Percentiles rank a stretch among this genome's conserved stretches.
Evolutionary conservation across 2,113 vertebrate genomes (phyloP).

Genomic region (Oreotragus oreotragus): DNA sequence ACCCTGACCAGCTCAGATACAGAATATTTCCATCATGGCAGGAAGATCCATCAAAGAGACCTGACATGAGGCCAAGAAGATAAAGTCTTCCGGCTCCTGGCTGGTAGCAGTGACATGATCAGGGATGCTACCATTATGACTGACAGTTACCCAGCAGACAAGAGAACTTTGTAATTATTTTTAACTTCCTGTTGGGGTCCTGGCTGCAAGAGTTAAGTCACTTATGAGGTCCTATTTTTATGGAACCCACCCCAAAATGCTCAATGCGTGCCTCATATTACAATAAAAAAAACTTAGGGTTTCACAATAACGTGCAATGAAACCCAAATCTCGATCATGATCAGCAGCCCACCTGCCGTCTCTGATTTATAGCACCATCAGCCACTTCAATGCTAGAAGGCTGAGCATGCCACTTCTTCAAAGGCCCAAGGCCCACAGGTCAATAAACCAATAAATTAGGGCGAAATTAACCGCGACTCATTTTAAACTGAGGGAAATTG

Average conservation of each 20-base stretch:
- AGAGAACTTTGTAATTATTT: neutral
- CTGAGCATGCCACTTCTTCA: neutral
- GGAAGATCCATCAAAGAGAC: neutral
- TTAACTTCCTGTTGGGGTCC: neutral
- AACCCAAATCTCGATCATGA: neutral
- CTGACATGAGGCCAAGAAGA: neutral
- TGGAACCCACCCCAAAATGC: neutral
- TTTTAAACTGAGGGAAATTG: conserved; percentile 37
- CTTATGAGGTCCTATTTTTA: neutral
- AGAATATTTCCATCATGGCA: fast-evolving
- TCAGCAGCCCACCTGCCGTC: neutral
- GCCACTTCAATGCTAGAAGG: neutral
- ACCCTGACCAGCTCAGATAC: neutral
- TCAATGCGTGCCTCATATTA: neutral
- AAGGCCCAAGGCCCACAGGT: conserved; percentile 58
- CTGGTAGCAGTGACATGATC: neutral
- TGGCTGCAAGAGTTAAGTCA: neutral
- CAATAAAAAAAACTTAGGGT: neutral
- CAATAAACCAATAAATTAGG: conserved; percentile 76
- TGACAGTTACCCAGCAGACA: neutral
- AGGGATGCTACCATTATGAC: neutral
- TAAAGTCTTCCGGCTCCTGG: neutral
- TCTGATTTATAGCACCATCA: neutral
- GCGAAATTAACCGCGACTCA: conserved; percentile 73
- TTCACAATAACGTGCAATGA: neutral